Evolutionary conservation across 2,113 vertebrate species (phyloP).

Genomic region (Montifringilla adamsi): DNA sequence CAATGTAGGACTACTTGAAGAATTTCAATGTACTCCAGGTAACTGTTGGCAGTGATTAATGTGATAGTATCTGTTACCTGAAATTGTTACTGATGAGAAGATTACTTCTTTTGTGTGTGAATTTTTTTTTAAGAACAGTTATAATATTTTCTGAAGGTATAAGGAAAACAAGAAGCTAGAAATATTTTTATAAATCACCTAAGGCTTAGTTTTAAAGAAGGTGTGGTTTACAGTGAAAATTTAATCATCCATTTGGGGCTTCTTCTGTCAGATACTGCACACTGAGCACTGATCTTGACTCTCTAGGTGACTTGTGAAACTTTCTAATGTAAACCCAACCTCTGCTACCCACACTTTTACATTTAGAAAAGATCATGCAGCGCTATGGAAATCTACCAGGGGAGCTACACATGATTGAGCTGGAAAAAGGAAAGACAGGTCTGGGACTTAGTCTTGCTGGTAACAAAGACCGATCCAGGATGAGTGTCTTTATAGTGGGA

Average conservation of each 20-base stretch:
- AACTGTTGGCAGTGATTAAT: background rate
- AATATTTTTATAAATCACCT: background rate
- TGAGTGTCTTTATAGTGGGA: constrained; percentile 97
- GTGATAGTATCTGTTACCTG: background rate
- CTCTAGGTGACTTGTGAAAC: background rate
- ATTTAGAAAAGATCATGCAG: constrained; percentile 82
- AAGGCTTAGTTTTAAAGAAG: background rate
- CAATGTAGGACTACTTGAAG: background rate
- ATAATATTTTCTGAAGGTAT: background rate
- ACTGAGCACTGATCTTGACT: background rate
- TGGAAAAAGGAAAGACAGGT: constrained; percentile 93
- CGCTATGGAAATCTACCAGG: constrained; percentile 88
- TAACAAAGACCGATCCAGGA: constrained; percentile 91
- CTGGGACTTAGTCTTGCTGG: constrained; percentile 97
- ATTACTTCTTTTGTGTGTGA: background rate
- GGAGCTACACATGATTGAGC: constrained; percentile 87
- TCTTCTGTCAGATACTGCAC: background rate
- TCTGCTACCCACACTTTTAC: background rate
- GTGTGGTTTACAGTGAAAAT: background rate
- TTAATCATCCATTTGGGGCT: background rate
- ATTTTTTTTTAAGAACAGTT: background rate
- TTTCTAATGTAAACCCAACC: background rate
- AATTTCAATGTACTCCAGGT: background rate
- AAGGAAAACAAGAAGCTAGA: background rate
- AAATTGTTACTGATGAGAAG: background rate